These are phyloP conservation scores for Spilogale gracilis DNA, from an alignment of 2,113 vertebrate genomes.

Conservation along the genomic window DNA sequence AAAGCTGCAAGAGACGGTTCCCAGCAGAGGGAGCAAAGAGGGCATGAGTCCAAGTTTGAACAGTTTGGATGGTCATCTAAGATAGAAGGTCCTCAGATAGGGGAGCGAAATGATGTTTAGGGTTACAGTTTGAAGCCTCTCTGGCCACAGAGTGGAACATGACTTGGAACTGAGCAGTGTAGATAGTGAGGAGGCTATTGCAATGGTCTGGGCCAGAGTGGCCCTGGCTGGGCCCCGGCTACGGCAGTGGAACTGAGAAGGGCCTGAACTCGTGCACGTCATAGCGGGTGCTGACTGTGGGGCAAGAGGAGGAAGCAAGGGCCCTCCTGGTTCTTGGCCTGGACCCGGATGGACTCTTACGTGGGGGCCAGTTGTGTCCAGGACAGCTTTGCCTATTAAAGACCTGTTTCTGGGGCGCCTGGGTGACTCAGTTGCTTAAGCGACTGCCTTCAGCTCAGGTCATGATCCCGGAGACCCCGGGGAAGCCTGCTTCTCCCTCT, in stretches of 20 bases:
- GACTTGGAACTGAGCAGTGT: background rate
- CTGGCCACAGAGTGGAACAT: background rate
- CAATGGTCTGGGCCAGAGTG: accelerated
- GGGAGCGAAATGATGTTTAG: background rate
- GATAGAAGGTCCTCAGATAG: background rate
- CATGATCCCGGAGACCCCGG: too few species aligned
- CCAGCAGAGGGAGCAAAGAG: background rate
- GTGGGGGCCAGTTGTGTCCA: background rate
- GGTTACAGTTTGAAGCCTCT: background rate
- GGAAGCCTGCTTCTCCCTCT: too few species aligned
- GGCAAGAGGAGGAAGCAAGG: background rate
- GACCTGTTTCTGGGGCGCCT: background rate
- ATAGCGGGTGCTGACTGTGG: accelerated
- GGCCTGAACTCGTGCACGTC: accelerated
- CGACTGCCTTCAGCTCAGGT: too few species aligned
- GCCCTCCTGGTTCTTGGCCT: background rate
- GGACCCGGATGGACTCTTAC: background rate
- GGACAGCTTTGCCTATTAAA: background rate
- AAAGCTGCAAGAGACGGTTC: background rate
- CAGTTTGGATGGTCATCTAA: background rate
- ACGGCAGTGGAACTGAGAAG: background rate
- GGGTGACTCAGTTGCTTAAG: too few species aligned
- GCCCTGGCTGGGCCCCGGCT: too few species aligned
- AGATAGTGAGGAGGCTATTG: background rate
- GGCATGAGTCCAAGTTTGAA: background rate